Conservation (phyloP, 2,888 invertebrate species). For the Uropetala carovei region DNA sequence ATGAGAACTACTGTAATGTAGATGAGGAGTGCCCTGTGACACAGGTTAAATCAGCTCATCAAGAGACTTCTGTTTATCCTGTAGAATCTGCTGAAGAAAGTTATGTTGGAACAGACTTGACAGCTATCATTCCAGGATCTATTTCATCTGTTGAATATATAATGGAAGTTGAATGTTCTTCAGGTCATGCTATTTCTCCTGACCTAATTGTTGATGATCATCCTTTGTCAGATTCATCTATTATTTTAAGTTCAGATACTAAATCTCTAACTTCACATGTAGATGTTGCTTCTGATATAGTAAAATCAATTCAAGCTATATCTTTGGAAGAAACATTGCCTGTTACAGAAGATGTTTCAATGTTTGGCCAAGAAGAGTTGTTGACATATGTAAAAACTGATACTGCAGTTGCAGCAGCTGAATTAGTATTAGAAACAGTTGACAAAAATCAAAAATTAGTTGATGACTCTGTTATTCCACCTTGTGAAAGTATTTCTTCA, state of each 20-base stretch:
- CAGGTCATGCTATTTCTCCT: background rate
- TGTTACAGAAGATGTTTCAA: background rate
- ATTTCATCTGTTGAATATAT: too few species aligned
- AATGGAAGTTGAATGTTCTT: background rate
- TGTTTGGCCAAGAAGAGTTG: background rate
- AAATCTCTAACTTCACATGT: background rate
- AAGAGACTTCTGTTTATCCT: too few species aligned
- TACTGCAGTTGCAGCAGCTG: too few species aligned
- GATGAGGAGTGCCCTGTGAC: too few species aligned
- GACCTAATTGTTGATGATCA: background rate
- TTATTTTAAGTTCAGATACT: background rate
- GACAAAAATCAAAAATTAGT: too few species aligned
- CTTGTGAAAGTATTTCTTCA: slow-evolving; percentile 43
- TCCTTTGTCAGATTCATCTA: too few species aligned
- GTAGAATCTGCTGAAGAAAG: too few species aligned
- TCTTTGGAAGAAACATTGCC: background rate
- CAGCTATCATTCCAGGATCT: too few species aligned
- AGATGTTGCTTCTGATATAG: background rate
- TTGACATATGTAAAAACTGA: background rate
- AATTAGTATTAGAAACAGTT: too few species aligned
- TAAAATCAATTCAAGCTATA: background rate
- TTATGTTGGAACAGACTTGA: too few species aligned
- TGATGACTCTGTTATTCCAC: background rate
- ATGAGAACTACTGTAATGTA: too few species aligned
- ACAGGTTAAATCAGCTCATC: too few species aligned